Conservation (phyloP, 2,113 vertebrate species). For the Chiloscyllium plagiosum region DNA sequence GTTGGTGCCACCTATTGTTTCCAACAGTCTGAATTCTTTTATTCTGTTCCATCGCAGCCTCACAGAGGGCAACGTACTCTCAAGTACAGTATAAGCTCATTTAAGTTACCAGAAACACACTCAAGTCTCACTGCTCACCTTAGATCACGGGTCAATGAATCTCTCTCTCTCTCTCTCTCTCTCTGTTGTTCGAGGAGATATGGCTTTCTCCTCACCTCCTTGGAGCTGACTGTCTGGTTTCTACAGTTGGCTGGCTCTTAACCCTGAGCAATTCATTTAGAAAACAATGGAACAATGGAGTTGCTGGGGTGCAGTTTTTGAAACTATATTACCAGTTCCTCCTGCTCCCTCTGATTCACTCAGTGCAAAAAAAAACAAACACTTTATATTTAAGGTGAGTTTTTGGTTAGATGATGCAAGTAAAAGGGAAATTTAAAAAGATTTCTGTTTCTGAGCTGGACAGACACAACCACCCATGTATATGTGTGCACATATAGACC, state of each 20-base stretch:
- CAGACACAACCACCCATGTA: not conserved
- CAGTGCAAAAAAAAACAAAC: not conserved
- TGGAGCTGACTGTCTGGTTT: not conserved
- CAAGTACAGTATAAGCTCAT: not conserved
- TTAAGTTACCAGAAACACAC: not conserved
- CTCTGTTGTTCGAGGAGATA: not conserved
- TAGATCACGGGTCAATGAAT: not conserved
- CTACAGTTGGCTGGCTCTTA: not conserved
- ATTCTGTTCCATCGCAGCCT: not conserved
- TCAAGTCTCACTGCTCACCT: not conserved
- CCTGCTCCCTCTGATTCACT: not conserved
- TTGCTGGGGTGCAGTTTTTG: not conserved
- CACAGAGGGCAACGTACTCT: not conserved
- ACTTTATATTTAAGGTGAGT: not conserved
- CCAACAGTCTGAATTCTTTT: not conserved
- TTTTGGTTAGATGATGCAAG: not conserved
- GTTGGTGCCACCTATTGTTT: not conserved
- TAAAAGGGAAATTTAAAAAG: not conserved
- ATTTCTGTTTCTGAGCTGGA: not conserved
- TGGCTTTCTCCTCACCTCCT: not conserved
- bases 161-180: not conserved
- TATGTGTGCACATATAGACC: too few relatives aligned
- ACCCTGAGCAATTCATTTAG: not conserved
- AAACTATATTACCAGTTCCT: not conserved
- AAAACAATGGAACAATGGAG: not conserved